Evolutionary conservation across 2,797 vertebrate species (phyloP).

Genomic region (Sparidentex hasta): DNA sequence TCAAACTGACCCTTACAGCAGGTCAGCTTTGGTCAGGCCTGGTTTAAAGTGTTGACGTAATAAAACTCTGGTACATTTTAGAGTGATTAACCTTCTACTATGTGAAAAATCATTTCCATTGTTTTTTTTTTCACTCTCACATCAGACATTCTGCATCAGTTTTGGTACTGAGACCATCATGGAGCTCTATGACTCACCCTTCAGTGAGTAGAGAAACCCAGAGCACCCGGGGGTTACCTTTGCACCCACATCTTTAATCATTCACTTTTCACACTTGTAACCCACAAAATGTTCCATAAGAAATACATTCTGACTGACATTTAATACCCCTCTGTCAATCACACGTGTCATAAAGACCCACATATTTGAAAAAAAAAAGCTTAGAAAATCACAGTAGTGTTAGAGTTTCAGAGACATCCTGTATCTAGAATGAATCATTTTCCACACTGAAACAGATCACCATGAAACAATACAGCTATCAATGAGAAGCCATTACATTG

Average conservation of each 20-base stretch:
- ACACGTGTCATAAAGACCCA: constrained; percentile 16
- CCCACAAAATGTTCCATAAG: background rate
- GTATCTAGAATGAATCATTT: too few relatives aligned
- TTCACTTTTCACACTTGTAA: background rate
- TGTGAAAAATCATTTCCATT: constrained; percentile 8
- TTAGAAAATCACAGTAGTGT: too few relatives aligned
- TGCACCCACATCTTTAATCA: constrained; percentile 10
- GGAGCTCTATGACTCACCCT: constrained; percentile 32
- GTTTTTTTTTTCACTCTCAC: constrained; percentile 15
- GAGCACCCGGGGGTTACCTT: constrained; percentile 6
- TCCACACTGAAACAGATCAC: too few relatives aligned
- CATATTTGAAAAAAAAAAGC: too few relatives aligned
- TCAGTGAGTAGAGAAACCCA: constrained; percentile 6
- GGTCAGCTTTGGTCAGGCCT: too few relatives aligned
- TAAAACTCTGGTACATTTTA: background rate
- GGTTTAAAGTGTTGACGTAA: too few relatives aligned
- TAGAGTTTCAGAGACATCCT: too few relatives aligned
- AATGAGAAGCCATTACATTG: too few relatives aligned
- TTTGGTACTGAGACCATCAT: background rate
- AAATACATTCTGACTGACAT: background rate
- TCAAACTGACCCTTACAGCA: too few relatives aligned
- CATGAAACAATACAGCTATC: too few relatives aligned
- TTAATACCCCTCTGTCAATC: background rate
- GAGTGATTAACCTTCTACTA: background rate
- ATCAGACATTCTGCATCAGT: constrained; percentile 8